A percentile compares a stretch with the other conserved stretches of the same genome.
These are phyloP conservation scores for Anguilla megastoma DNA, from an alignment of 2,797 vertebrate genomes.

Conservation along the genomic window DNA sequence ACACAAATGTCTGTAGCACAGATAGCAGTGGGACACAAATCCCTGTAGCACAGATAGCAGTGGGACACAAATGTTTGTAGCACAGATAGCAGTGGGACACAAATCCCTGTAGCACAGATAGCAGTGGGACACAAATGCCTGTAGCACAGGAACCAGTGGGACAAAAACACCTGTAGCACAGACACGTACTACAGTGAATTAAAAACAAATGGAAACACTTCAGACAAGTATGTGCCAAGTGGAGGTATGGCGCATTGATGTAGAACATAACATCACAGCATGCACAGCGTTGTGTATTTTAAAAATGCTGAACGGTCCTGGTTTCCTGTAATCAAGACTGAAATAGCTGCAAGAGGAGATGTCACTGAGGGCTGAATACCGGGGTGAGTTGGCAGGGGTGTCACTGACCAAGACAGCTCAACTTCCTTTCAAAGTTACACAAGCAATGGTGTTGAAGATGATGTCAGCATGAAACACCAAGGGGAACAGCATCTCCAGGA, in stretches of 20 bases:
- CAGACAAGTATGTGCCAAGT: background rate
- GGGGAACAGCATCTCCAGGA: background rate
- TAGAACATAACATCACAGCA: background rate
- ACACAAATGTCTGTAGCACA: background rate
- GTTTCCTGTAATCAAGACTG: background rate
- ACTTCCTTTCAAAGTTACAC: background rate
- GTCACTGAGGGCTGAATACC: background rate
- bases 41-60: background rate
- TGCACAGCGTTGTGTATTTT: background rate
- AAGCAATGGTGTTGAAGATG: background rate
- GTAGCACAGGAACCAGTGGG: too few species aligned
- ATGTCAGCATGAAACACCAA: background rate
- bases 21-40: background rate
- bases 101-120: too few species aligned
- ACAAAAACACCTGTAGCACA: too few species aligned
- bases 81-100: too few species aligned
- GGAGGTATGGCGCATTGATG: background rate
- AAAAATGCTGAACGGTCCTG: background rate
- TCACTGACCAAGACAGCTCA: background rate
- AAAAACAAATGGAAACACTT: background rate
- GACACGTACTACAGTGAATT: background rate
- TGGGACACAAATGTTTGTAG: too few species aligned
- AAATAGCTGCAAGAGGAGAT: background rate
- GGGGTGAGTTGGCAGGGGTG: background rate
- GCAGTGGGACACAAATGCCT: too few species aligned